Percentiles rank a stretch among this genome's conserved stretches.
Evolutionary conservation across 2,888 invertebrate species (phyloP).

Genomic region (Nomada ferruginata): DNA sequence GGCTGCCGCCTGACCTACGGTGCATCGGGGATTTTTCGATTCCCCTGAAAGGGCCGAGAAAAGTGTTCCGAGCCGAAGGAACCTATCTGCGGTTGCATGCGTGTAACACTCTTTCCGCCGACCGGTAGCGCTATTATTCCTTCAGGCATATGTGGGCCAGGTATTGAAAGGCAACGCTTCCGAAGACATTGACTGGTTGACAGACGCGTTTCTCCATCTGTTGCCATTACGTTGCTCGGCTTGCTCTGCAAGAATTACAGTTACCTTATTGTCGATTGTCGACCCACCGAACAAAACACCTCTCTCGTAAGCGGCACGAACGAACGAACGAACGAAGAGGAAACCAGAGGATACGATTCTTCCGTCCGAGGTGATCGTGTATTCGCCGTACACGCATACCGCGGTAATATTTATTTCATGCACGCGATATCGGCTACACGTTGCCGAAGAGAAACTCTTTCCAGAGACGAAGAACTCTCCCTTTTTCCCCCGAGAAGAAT

Average conservation of each 20-base stretch:
- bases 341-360: constrained; percentile 21
- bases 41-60: neutral
- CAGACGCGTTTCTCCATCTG: constrained; percentile 68
- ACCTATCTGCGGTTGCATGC: constrained; percentile 65
- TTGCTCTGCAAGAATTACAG: constrained; percentile 59
- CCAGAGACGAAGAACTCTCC: neutral
- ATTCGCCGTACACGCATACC: constrained; percentile 41
- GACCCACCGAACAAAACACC: constrained; percentile 48
- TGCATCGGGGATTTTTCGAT: neutral
- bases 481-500: neutral
- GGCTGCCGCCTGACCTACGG: too few relatives aligned
- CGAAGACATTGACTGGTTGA: constrained; percentile 69
- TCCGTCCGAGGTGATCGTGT: constrained; percentile 35
- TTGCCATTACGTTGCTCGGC: constrained; percentile 50
- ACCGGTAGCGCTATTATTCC: constrained; percentile 79
- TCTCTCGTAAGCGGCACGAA: constrained; percentile 44
- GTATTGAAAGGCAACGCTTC: constrained; percentile 73
- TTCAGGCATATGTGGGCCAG: constrained; percentile 73
- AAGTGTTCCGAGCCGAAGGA: constrained; percentile 25
- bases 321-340: constrained; percentile 40
- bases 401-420: constrained; percentile 47
- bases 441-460: constrained; percentile 61
- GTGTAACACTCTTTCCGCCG: constrained; percentile 49
- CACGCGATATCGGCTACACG: constrained; percentile 70
- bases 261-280: constrained; percentile 63